Evolutionary conservation across 2,888 invertebrate species (phyloP).

Genomic region (Mylabris sibirica): DNA sequence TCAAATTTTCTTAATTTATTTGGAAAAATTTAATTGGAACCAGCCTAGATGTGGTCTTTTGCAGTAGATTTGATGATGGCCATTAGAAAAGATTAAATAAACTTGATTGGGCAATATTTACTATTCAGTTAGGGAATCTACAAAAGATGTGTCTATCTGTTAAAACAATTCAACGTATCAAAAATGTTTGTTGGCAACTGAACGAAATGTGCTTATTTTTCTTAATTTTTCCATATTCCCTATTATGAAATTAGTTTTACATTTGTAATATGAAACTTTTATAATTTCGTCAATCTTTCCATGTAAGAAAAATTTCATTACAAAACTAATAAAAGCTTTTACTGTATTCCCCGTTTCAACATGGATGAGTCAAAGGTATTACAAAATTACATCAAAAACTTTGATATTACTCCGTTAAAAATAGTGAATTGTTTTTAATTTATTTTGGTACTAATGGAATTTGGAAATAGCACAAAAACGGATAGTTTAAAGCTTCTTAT

Average conservation of each 20-base stretch:
- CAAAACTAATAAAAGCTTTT: not conserved
- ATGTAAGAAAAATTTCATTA: not conserved
- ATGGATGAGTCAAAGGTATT: not conserved
- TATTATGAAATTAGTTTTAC: not conserved
- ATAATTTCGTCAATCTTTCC: not conserved
- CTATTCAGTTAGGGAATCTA: too few species aligned
- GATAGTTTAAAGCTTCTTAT: not conserved
- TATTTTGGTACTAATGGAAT: not conserved
- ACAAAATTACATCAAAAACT: not conserved
- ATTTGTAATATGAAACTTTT: constrained; percentile 1
- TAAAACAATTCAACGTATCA: too few species aligned
- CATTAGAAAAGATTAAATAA: too few species aligned
- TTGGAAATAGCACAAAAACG: too few species aligned
- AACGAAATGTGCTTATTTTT: too few species aligned
- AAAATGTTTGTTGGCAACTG: too few species aligned
- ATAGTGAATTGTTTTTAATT: not conserved
- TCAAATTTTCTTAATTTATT: not conserved
- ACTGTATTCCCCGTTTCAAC: not conserved
- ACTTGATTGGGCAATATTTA: too few species aligned
- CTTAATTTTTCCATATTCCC: too few species aligned
- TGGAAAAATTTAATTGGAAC: too few species aligned
- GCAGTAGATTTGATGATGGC: too few species aligned
- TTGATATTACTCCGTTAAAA: not conserved
- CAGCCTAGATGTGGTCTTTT: too few species aligned
- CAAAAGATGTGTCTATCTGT: too few species aligned